Evolutionary conservation across 2,113 vertebrate genomes (phyloP), one percentile per base, ranked within the genome.

Genomic region (Acanthochromis polyacanthus): DNA sequence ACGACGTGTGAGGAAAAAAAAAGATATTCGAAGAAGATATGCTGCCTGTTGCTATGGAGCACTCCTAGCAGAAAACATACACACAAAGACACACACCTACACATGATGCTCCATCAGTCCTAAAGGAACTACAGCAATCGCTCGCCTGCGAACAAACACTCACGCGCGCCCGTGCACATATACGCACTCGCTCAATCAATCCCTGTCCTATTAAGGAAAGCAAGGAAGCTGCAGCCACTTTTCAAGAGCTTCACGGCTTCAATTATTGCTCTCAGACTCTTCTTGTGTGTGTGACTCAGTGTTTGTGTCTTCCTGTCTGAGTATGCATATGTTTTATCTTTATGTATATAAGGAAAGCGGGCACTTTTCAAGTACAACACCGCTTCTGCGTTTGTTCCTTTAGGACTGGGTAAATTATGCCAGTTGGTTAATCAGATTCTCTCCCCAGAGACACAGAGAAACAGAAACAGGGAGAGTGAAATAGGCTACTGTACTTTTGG

Each of bases 31-130:
- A 89, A 82, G 86, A 82, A 52, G 83, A 89, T 86, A 70, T 78
- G 83, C 71, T 78, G 91, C 90, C 84, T 92, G 91, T 94, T 94
- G 93, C 92, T 89, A 94, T 92, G 92, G 90, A 89, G 80, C 90
- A 80, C 50, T 78, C 32, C 61, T 74, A 2, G 45, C 60, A 20
- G 56, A 58, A 71, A 72, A 80, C 53, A 53, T 17, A 81, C 70
- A 70, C 66, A 86, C 65, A 77, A 14, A 66, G 23, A 74, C 46
- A 64, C 32, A 84, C 81, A 84, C 86, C 66, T 71, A 85, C 90
- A 80, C 83, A 72, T 16, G 52, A 70, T 30, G 55, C 59, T 50
- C 40, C 72, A 73, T 87, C 51, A 84, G 59, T 88, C 82, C 73
- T 81, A 50, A 77, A 79, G 73, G 80, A 88, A 86, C 53, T 75